Evolutionary conservation across 2,888 invertebrate species (phyloP).

Genomic region (Tipula unca): DNA sequence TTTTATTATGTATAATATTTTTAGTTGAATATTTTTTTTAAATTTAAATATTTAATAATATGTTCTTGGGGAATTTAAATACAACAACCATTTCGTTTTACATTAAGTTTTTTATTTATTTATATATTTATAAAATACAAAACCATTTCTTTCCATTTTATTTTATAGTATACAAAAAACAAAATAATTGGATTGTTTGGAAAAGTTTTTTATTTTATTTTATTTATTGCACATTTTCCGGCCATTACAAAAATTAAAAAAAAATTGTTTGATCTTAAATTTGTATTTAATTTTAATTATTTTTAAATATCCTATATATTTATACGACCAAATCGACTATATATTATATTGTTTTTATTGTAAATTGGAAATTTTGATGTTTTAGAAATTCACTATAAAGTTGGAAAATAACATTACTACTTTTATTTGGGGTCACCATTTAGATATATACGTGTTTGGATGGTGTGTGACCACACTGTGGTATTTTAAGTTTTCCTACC

Average conservation of each 20-base stretch:
- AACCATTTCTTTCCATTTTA: background rate
- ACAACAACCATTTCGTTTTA: slow-evolving; percentile 8
- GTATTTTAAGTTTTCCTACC: background rate
- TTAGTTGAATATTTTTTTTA: background rate
- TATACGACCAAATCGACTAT: background rate
- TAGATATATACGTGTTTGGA: background rate
- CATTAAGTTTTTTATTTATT: background rate
- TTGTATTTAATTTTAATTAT: background rate
- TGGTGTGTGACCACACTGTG: background rate
- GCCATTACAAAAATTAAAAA: background rate
- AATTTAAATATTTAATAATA: background rate
- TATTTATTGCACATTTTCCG: slow-evolving; percentile 18
- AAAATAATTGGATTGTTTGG: background rate
- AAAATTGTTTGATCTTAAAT: background rate
- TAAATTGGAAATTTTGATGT: background rate
- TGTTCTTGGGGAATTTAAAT: background rate
- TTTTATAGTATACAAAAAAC: background rate
- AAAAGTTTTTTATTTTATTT: background rate
- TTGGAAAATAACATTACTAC: background rate
- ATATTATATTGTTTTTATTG: background rate
- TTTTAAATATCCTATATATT: background rate
- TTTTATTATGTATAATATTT: background rate
- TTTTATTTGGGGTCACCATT: background rate
- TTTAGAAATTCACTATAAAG: background rate
- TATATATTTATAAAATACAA: slow-evolving; percentile 14